Percentiles rank a stretch among this genome's conserved stretches.
Conservation (phyloP, 2,113 vertebrate genomes). For the Halcyon malimbica region DNA sequence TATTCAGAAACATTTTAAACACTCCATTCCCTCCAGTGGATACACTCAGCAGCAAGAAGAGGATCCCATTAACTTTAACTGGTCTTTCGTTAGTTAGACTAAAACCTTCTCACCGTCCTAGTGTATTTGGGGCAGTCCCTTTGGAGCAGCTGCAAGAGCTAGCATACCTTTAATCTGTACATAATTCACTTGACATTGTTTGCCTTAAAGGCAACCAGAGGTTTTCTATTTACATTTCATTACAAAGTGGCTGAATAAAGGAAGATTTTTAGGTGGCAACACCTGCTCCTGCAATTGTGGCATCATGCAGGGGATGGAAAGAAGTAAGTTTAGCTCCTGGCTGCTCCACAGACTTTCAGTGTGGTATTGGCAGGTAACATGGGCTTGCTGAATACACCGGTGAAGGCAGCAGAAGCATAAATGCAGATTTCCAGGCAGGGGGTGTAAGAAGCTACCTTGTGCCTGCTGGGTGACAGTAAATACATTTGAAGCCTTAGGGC, state of each 20-base stretch:
- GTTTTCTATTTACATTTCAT: constrained; percentile 19
- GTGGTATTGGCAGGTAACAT: background rate
- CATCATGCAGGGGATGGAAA: background rate
- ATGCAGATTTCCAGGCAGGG: background rate
- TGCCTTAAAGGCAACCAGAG: background rate
- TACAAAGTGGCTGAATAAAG: constrained; percentile 11
- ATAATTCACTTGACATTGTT: background rate
- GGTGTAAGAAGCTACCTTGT: background rate
- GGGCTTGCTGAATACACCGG: background rate
- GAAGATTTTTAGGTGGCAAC: background rate
- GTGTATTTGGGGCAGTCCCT: background rate
- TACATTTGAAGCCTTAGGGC: background rate
- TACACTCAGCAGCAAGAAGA: background rate
- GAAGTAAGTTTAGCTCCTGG: background rate
- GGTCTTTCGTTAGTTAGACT: background rate
- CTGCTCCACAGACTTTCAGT: background rate
- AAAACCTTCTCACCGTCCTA: background rate
- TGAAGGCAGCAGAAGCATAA: background rate
- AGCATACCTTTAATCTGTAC: background rate
- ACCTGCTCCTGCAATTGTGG: background rate
- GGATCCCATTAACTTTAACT: background rate
- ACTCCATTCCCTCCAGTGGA: background rate
- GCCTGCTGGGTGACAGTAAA: background rate
- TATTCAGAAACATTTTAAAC: background rate
- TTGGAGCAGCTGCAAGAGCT: background rate